phyloP scores from a whole-genome alignment of 2,888 invertebrate species.

The Dryococelus australis region DNA sequence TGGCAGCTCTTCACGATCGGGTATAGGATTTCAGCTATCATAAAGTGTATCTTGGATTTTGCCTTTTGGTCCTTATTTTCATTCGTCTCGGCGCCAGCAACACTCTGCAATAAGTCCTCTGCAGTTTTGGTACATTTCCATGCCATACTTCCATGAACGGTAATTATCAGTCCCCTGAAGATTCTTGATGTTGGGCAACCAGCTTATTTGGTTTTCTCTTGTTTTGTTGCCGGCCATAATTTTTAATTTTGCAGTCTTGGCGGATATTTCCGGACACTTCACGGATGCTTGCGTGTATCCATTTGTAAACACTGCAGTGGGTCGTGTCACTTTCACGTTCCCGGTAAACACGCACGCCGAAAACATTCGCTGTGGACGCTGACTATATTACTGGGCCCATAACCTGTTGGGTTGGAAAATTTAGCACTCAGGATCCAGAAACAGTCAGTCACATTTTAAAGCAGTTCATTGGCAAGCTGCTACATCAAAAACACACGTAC shows the following conservation, averaged over 20 bases:
- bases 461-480: too few relatives aligned
- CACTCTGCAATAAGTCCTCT: background rate
- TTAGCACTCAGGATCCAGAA: too few relatives aligned
- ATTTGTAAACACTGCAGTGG: background rate
- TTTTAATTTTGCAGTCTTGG: too few relatives aligned
- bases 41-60: background rate
- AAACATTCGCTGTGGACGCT: background rate
- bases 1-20: background rate
- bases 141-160: background rate
- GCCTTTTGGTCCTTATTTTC: background rate
- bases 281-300: background rate
- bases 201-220: too few relatives aligned
- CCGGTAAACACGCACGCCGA: background rate
- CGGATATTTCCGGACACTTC: background rate
- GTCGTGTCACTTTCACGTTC: background rate
- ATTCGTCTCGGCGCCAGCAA: background rate
- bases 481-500: too few relatives aligned
- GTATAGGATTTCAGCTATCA: background rate
- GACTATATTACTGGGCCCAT: constrained; percentile 11
- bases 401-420: too few relatives aligned
- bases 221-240: background rate
- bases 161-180: too few relatives aligned
- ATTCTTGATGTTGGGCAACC: too few relatives aligned
- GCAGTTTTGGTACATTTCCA: background rate
- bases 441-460: too few relatives aligned